Percentiles rank a stretch among this genome's conserved stretches.
phyloP scores from a whole-genome alignment of 2,888 invertebrate genomes.

The Gastrophysa polygoni region DNA sequence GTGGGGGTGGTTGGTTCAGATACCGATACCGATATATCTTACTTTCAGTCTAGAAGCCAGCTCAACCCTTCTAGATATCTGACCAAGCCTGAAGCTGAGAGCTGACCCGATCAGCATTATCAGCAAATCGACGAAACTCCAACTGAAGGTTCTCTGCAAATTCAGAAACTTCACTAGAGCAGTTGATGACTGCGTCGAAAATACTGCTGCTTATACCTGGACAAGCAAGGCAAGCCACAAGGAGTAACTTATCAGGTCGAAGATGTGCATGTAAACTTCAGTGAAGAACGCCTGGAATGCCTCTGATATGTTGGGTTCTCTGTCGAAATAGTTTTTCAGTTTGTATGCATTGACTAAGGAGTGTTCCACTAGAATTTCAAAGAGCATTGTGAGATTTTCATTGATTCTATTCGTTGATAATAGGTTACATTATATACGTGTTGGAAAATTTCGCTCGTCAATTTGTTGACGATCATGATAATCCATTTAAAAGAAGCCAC shows the following conservation, averaged over 20 bases:
- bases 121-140: constrained; percentile 40
- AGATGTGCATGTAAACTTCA: constrained; percentile 29
- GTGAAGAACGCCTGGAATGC: constrained; percentile 28
- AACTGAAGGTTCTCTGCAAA: constrained; percentile 40
- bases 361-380: constrained; percentile 43
- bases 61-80: constrained; percentile 33
- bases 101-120: constrained; percentile 38
- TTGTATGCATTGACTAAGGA: constrained; percentile 31
- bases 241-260: constrained; percentile 31
- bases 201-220: constrained; percentile 29
- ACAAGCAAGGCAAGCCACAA: constrained; percentile 33
- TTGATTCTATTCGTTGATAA: too few species aligned
- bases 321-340: constrained; percentile 19
- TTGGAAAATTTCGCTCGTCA: too few species aligned
- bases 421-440: too few species aligned
- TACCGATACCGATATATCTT: too few species aligned
- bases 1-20: too few species aligned
- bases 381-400: too few species aligned
- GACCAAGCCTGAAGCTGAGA: constrained; percentile 34
- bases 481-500: too few species aligned
- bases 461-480: too few species aligned
- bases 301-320: constrained; percentile 7
- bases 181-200: background rate
- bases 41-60: constrained; percentile 30
- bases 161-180: constrained; percentile 32